Conservation (phyloP, 2,888 invertebrate species). For the Cosmia pyralina region DNA sequence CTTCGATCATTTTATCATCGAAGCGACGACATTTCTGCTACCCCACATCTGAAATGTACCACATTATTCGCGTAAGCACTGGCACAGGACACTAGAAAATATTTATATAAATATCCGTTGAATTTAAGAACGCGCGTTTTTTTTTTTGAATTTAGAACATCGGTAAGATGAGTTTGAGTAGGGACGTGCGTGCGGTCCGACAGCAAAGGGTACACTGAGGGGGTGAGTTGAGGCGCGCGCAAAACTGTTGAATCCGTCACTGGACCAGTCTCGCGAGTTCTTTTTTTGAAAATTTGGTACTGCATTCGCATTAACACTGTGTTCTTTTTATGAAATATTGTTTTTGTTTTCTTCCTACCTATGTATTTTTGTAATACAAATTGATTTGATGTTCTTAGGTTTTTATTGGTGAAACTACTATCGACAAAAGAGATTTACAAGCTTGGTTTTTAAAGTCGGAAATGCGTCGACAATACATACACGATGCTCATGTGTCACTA, state of each 20-base stretch:
- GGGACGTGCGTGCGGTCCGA: conserved; percentile 74
- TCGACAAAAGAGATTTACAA: not conserved
- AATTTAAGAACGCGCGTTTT: conserved; percentile 60
- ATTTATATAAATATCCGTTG: conserved; percentile 57
- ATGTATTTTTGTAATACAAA: no score
- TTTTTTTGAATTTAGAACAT: conserved; percentile 70
- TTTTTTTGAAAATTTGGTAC: conserved; percentile 68
- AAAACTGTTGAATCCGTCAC: conserved; percentile 84
- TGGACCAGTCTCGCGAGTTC: conserved; percentile 67
- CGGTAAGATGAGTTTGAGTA: conserved; percentile 64
- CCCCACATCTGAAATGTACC: conserved; percentile 79
- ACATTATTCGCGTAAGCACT: conserved; percentile 77
- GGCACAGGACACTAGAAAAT: conserved; percentile 70
- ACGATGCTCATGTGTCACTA: conserved; percentile 19
- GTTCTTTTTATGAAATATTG: conserved; percentile 24
- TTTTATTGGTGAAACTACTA: not conserved
- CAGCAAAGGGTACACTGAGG: conserved; percentile 73
- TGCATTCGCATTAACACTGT: conserved; percentile 36
- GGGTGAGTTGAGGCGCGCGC: conserved; percentile 83
- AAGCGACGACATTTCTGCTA: conserved; percentile 73
- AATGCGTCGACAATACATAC: conserved; percentile 2
- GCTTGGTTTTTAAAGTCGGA: conserved; percentile 15
- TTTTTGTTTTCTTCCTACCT: not conserved
- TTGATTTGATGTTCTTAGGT: not conserved
- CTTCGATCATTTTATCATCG: conserved; percentile 80